Conservation (phyloP, 2,888 invertebrate species). For the Meganola albula region DNA sequence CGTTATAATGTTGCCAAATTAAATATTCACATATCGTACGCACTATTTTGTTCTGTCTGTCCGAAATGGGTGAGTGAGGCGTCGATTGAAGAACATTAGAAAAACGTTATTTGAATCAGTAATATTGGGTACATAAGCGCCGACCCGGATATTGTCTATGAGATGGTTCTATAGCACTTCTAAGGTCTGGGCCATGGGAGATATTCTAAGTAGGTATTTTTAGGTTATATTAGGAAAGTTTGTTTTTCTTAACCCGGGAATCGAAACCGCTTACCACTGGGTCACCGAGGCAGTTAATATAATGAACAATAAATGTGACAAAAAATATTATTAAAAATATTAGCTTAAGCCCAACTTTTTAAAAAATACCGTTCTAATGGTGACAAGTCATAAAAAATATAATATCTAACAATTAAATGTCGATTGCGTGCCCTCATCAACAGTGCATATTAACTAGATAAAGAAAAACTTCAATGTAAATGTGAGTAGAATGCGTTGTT, state of each 20-base stretch:
- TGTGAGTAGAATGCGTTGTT: slow-evolving; percentile 13
- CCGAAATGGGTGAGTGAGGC: slow-evolving; percentile 56
- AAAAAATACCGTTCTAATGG: slow-evolving; percentile 17
- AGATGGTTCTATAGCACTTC: slow-evolving; percentile 2
- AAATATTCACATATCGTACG: slow-evolving; percentile 40
- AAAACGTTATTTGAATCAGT: slow-evolving; percentile 50
- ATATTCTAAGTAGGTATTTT: too few species aligned
- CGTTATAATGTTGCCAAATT: slow-evolving; percentile 33
- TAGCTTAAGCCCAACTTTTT: slow-evolving; percentile 12
- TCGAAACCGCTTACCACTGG: too few species aligned
- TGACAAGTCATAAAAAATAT: slow-evolving; percentile 19
- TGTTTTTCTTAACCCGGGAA: too few species aligned
- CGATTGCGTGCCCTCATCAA: slow-evolving; percentile 20
- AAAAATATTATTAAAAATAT: too few species aligned
- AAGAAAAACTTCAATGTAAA: slow-evolving; percentile 25
- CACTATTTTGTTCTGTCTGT: slow-evolving; percentile 17
- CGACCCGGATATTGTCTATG: slow-evolving; percentile 43
- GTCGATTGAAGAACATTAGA: slow-evolving; percentile 56
- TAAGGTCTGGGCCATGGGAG: too few species aligned
- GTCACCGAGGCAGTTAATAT: too few species aligned
- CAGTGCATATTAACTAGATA: slow-evolving; percentile 29
- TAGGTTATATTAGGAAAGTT: too few species aligned
- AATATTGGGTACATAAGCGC: slow-evolving; percentile 36
- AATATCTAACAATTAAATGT: slow-evolving; percentile 26
- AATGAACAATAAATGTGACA: not conserved